These are phyloP conservation scores for Neotoma lepida DNA, from an alignment of 2,113 vertebrate genomes.

Conservation along the genomic window DNA sequence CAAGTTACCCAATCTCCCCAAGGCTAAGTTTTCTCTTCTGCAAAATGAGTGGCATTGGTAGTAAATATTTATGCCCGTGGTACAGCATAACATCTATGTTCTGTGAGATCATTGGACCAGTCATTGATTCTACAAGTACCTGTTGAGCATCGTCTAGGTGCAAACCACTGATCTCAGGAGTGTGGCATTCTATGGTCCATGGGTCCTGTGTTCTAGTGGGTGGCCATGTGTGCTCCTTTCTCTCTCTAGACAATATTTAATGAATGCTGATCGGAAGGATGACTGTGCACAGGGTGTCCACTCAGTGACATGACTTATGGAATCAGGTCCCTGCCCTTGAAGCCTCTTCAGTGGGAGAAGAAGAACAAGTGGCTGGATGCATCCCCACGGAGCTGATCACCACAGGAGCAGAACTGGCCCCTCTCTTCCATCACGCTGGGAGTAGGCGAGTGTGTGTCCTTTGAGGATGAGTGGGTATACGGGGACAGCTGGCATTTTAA, in stretches of 20 bases:
- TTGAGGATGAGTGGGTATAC: background rate
- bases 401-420: background rate
- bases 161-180: background rate
- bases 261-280: background rate
- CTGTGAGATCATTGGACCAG: background rate
- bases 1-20: background rate
- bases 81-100: background rate
- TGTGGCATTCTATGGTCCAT: fast-evolving
- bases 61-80: background rate
- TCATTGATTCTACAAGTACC: slow-evolving; percentile 14
- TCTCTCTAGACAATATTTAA: background rate
- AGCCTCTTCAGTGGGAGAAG: background rate
- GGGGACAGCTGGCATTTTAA: background rate
- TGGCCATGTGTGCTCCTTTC: background rate
- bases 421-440: background rate
- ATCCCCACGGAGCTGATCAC: background rate
- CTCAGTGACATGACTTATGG: background rate
- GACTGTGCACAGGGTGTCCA: background rate
- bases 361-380: fast-evolving
- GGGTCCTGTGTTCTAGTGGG: background rate
- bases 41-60: background rate
- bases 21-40: slow-evolving; percentile 23
- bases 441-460: background rate
- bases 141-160: background rate
- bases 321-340: background rate